phyloP scores from a whole-genome alignment of 2,888 invertebrate genomes.

The Dascillus cervinus region DNA sequence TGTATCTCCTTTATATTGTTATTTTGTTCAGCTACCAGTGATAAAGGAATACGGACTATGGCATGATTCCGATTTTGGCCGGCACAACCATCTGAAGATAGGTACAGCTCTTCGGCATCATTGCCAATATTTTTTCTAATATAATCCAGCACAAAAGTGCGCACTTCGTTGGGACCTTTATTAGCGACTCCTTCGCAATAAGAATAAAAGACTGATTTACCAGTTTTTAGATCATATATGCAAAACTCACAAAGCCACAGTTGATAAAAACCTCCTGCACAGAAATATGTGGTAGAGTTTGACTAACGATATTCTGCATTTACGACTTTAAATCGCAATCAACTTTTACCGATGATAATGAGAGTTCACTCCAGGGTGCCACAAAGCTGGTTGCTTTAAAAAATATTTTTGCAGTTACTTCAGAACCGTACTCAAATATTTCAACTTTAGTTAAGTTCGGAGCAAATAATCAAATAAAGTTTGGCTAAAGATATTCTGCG shows the following conservation, averaged over 20 bases:
- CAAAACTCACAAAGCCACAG: slow-evolving; percentile 6
- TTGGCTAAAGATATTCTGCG: too few relatives aligned
- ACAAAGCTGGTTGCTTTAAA: too few relatives aligned
- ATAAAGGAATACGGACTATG: too few relatives aligned
- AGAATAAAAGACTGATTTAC: background rate
- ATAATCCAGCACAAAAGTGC: slow-evolving; percentile 4
- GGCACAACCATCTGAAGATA: slow-evolving; percentile 8
- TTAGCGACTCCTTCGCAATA: slow-evolving; percentile 1
- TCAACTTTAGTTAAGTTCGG: too few relatives aligned
- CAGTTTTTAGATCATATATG: slow-evolving; percentile 3
- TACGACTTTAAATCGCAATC: too few relatives aligned
- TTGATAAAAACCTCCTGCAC: slow-evolving; percentile 9
- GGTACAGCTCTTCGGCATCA: slow-evolving; percentile 4
- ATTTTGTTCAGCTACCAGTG: background rate
- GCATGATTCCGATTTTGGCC: slow-evolving; percentile 7
- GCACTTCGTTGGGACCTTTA: slow-evolving; percentile 3
- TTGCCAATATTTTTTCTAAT: background rate
- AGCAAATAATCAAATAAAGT: too few relatives aligned
- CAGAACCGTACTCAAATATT: too few relatives aligned
- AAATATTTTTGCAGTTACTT: too few relatives aligned
- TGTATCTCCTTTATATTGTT: background rate
- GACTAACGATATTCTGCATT: slow-evolving; percentile 9
- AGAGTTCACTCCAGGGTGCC: too few relatives aligned
- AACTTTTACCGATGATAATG: too few relatives aligned
- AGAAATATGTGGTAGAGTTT: slow-evolving; percentile 6